Conservation (phyloP, 2,797 vertebrate species). For the Antrozous pallidus region DNA sequence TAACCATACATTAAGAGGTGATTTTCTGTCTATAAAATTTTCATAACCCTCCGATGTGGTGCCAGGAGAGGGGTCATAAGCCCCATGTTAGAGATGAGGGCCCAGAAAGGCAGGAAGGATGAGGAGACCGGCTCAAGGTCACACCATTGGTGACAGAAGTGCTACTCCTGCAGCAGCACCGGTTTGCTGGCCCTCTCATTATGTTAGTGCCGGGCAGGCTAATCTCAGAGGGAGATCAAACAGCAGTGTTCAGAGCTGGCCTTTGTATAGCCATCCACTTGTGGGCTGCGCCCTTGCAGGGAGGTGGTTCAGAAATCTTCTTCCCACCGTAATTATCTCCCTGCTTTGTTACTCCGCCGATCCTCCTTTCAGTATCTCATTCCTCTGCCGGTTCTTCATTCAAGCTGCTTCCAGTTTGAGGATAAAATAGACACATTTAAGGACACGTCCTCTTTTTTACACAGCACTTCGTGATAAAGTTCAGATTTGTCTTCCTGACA, state of each 20-base stretch:
- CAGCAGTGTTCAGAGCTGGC: conserved; percentile 4
- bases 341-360: conserved; percentile 73
- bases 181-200: background rate
- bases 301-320: conserved; percentile 73
- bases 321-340: conserved; percentile 53
- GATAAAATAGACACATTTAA: background rate
- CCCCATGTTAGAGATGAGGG: conserved; percentile 3
- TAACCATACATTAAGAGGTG: background rate
- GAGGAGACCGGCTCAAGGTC: conserved; percentile 65
- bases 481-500: conserved; percentile 2
- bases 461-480: background rate
- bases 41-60: background rate
- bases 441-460: background rate
- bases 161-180: background rate
- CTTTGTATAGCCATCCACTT: conserved; percentile 40
- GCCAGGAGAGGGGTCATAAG: background rate
- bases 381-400: conserved; percentile 59
- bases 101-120: background rate
- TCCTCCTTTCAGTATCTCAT: conserved; percentile 16
- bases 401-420: conserved; percentile 3
- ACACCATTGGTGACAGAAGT: background rate
- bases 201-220: background rate
- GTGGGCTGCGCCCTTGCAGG: conserved; percentile 73
- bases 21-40: background rate
- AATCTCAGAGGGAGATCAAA: background rate